Evolutionary conservation across 2,888 invertebrate genomes (phyloP).

Genomic region (Brachynemurus nebulosus): DNA sequence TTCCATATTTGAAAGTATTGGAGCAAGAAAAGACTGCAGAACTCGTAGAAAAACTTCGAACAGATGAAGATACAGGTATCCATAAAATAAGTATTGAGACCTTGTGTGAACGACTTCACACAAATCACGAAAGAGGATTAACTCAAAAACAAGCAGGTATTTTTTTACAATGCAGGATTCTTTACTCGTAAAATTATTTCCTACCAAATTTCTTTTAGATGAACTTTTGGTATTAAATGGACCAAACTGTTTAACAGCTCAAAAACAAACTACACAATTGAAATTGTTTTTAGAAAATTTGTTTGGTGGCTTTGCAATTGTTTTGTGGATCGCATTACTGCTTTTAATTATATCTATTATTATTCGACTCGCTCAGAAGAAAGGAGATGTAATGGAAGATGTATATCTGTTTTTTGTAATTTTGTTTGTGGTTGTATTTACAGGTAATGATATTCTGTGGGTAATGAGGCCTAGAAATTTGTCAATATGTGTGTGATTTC

Average conservation of each 20-base stretch:
- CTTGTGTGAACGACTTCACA: slow-evolving; percentile 90
- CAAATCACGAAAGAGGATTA: slow-evolving; percentile 90
- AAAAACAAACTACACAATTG: slow-evolving; percentile 45
- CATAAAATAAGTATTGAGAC: slow-evolving; percentile 97
- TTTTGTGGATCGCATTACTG: slow-evolving; percentile 44
- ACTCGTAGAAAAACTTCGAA: slow-evolving; percentile 95
- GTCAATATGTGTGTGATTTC: too few species aligned
- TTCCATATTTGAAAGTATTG: slow-evolving; percentile 11
- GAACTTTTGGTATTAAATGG: slow-evolving; percentile 40
- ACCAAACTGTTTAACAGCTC: slow-evolving; percentile 45
- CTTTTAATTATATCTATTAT: slow-evolving; percentile 15
- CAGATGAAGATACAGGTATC: slow-evolving; percentile 98
- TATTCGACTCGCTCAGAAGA: too few species aligned
- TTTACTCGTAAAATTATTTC: too few species aligned
- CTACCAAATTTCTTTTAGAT: slow-evolving; percentile 30
- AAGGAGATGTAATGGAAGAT: too few species aligned
- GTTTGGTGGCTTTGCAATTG: slow-evolving; percentile 56
- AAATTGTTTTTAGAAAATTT: slow-evolving; percentile 48
- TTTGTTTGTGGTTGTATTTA: too few species aligned
- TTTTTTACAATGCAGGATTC: too few species aligned
- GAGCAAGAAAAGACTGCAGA: slow-evolving; percentile 58
- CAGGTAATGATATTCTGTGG: too few species aligned
- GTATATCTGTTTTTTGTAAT: too few species aligned
- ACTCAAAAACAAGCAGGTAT: slow-evolving; percentile 29
- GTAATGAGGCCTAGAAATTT: too few species aligned